A percentile compares a stretch with the other conserved stretches of the same genome.
These are phyloP conservation scores for Chymomyza procnemis DNA, from an alignment of 2,888 invertebrate genomes.

Conservation along the genomic window DNA sequence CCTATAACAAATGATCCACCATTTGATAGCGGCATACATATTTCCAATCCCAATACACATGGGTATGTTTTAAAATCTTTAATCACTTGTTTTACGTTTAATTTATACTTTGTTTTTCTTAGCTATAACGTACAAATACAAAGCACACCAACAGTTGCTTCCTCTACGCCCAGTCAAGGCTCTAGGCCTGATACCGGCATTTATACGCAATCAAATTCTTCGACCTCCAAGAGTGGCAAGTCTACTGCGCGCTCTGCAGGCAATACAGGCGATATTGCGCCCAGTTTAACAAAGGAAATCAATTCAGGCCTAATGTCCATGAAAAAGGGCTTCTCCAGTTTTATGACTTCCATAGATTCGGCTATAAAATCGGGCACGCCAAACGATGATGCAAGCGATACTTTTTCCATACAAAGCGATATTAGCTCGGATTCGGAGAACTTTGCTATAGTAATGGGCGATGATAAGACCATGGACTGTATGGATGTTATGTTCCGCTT, in stretches of 20 bases:
- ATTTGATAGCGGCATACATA: slow-evolving; percentile 69
- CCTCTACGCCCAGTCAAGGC: slow-evolving; percentile 71
- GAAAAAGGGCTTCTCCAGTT: slow-evolving; percentile 89
- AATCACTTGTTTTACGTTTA: neutral
- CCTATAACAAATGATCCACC: slow-evolving; percentile 76
- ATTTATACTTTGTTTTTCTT: slow-evolving; percentile 2
- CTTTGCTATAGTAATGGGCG: slow-evolving; percentile 86
- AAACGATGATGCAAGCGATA: slow-evolving; percentile 86
- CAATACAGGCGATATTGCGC: slow-evolving; percentile 46
- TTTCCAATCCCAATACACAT: slow-evolving; percentile 78
- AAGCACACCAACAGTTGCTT: slow-evolving; percentile 74
- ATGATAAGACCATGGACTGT: slow-evolving; percentile 83
- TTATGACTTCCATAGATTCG: slow-evolving; percentile 91
- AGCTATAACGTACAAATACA: slow-evolving; percentile 78
- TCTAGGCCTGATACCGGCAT: slow-evolving; percentile 75
- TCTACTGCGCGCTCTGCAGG: slow-evolving; percentile 66
- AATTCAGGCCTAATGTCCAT: slow-evolving; percentile 85
- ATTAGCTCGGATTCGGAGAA: slow-evolving; percentile 93
- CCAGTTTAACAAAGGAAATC: slow-evolving; percentile 79
- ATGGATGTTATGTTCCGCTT: slow-evolving; percentile 84
- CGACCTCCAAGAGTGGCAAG: slow-evolving; percentile 77
- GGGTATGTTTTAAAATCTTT: slow-evolving; percentile 62
- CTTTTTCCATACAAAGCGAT: slow-evolving; percentile 87
- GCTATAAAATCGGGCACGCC: slow-evolving; percentile 84
- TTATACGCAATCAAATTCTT: slow-evolving; percentile 71